Evolutionary conservation across 1,140 invertebrate genomes (phyloP).

Genomic region (Drosophila trapezifrons): DNA sequence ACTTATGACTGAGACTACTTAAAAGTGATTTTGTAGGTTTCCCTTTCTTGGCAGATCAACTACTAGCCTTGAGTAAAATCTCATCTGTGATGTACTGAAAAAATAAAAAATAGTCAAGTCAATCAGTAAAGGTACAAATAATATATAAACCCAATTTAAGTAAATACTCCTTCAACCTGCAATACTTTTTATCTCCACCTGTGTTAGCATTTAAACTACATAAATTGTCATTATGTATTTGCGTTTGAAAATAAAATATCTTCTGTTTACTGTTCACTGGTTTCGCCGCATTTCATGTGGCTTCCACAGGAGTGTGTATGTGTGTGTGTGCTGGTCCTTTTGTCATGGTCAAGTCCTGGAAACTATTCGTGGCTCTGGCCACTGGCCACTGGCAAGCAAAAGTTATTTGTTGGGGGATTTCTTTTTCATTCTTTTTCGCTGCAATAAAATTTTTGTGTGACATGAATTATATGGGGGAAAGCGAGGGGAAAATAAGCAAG

Average conservation of each 20-base stretch:
- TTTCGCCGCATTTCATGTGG: constrained; percentile 32
- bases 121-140: too few species aligned
- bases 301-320: constrained; percentile 14
- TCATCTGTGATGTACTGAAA: not conserved
- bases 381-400: constrained; percentile 38
- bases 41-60: not conserved
- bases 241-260: constrained; percentile 28
- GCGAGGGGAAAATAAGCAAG: constrained; percentile 1
- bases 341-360: constrained; percentile 35
- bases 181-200: constrained; percentile 5
- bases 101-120: not conserved
- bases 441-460: constrained; percentile 48
- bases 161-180: not conserved
- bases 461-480: constrained; percentile 28
- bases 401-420: constrained; percentile 41
- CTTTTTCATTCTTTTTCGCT: constrained; percentile 12
- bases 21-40: not conserved
- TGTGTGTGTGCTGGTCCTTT: constrained; percentile 9
- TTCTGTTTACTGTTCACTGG: constrained; percentile 48
- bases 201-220: constrained; percentile 18
- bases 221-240: constrained; percentile 38
- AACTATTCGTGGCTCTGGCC: constrained; percentile 39
- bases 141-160: too few species aligned
- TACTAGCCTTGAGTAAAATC: not conserved
- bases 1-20: not conserved